These are phyloP conservation scores for Chlorodrepanis virens DNA, from an alignment of 2,113 vertebrate genomes.

Conservation along the genomic window DNA sequence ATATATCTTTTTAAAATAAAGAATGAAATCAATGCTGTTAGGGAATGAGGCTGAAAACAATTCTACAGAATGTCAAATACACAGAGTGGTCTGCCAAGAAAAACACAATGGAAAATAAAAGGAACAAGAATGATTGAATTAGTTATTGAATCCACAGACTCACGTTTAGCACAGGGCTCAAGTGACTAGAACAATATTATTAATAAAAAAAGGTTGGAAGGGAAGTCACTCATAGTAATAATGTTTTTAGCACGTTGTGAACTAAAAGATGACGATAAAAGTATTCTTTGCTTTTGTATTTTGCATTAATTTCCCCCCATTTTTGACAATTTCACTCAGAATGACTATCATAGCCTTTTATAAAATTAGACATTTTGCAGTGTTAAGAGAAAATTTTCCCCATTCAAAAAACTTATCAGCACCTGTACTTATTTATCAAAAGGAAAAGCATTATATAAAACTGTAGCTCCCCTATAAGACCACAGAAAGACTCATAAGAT, in stretches of 20 bases:
- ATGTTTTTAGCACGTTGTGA: not conserved
- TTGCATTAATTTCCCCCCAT: not conserved
- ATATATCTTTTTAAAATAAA: not conserved
- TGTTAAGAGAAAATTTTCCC: not conserved
- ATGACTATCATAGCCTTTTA: not conserved
- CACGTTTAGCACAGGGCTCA: not conserved
- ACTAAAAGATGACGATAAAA: not conserved
- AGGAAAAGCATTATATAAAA: not conserved
- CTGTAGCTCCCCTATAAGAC: not conserved
- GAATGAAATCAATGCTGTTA: not conserved
- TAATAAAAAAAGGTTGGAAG: not conserved
- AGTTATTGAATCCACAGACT: not conserved
- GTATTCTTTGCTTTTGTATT: not conserved
- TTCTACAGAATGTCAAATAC: not conserved
- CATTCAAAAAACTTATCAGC: not conserved
- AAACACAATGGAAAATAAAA: not conserved
- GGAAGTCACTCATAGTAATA: not conserved
- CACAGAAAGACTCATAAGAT: not conserved
- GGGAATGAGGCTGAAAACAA: not conserved
- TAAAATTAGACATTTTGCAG: not conserved
- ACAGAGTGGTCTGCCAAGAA: not conserved
- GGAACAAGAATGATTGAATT: not conserved
- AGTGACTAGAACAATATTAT: not conserved
- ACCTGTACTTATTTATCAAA: not conserved
- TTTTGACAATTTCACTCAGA: not conserved